Evolutionary conservation across 2,113 vertebrate species (phyloP), one percentile per base, ranked within the genome.

Genomic region (Acanthochromis polyacanthus): DNA sequence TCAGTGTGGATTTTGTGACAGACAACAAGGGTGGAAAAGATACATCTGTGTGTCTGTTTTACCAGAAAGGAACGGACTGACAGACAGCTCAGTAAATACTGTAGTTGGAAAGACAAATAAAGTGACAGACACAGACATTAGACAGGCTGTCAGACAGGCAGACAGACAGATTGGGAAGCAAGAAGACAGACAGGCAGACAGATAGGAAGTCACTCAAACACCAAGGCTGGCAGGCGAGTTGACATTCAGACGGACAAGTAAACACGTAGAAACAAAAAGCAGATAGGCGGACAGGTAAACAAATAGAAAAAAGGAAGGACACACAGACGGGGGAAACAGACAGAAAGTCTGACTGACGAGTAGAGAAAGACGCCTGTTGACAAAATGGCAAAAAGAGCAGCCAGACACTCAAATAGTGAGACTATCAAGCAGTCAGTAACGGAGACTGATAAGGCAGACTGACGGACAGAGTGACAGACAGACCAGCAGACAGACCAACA

Each of bases 61-160:
- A 51, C 71, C 43, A 46, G 71, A 46, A n/a, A 65, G 23, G 30
- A 20, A 38, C 43, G 51, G 60, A 66, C 25, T 3, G 25, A 25
- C 53, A 57, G 71, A 62, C 67, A 51, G 65, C 20, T 65, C 19
- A 8, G 50, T 73, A 57, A 85, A 67, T 52, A 50, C 48, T 46
- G 67, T 9, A 20, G 32, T 64, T 2, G 57, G 72, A 57, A 71
- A 73, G 45, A 66, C 45, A 70, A 71, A 82, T 38, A 40, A 64
- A 75, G 59, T 23, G 68, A 80, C 68, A 66, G 62, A 76, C 4
- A 70, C 60, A 71, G n/a, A 56, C 25, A 81, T 30, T 67, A 20
- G 4, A 75, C 66, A 71, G 17, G 19, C 74, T 58, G 69, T 43
- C 75, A 72, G 57, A 3, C 50, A 52, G 69, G 1, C 50, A 46